phyloP scores from a whole-genome alignment of 2,888 invertebrate genomes.

The Nemurella pictetii region DNA sequence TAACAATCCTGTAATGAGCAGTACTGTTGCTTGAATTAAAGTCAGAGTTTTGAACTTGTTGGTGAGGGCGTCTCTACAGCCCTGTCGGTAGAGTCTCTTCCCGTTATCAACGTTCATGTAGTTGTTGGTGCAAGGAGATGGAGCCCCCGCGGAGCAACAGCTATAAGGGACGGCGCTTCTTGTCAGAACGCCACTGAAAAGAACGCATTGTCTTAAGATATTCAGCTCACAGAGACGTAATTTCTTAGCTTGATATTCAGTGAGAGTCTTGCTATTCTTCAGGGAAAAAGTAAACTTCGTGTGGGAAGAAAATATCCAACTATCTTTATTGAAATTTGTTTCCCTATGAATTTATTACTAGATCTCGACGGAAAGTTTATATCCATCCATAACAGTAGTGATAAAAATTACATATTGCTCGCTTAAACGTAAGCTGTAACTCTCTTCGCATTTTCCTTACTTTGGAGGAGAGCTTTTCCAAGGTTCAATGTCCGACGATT shows the following conservation, averaged over 20 bases:
- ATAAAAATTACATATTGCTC: background rate
- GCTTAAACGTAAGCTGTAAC: background rate
- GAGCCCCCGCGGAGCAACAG: background rate
- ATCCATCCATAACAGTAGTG: background rate
- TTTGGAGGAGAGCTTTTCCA: background rate
- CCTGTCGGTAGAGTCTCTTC: background rate
- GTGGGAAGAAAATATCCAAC: background rate
- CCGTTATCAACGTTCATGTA: background rate
- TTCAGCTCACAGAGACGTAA: background rate
- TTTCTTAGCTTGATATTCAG: background rate
- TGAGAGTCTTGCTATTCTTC: background rate
- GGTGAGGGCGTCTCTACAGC: background rate
- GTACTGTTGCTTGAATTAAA: background rate
- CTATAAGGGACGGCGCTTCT: constrained; percentile 8
- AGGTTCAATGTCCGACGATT: constrained; percentile 3
- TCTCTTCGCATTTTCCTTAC: background rate
- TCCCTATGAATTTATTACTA: background rate
- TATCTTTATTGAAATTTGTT: background rate
- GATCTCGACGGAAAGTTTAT: background rate
- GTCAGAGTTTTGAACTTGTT: background rate
- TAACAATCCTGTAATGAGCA: background rate
- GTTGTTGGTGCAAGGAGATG: constrained; percentile 15
- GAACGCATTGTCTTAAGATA: background rate
- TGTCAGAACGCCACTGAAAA: background rate
- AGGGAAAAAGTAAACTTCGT: background rate